phyloP scores from a whole-genome alignment of 2,797 vertebrate genomes.

The Aldrovandia affinis region DNA sequence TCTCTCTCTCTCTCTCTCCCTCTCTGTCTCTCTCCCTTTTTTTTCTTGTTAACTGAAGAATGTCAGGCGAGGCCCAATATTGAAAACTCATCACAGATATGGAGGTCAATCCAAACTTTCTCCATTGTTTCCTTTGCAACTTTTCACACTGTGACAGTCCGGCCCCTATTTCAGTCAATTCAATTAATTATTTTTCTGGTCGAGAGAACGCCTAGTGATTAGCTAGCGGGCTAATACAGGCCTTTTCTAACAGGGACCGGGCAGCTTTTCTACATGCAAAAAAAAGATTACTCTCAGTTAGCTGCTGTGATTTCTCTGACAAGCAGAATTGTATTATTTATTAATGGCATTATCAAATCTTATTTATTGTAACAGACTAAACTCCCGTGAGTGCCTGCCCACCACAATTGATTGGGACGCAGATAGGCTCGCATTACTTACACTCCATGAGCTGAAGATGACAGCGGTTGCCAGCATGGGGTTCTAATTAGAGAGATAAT shows the following conservation, averaged over 20 bases:
- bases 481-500: conserved; percentile 16
- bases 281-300: neutral
- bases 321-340: neutral
- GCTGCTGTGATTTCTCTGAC: neutral
- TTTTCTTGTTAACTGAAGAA: conserved; percentile 25
- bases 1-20: neutral
- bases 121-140: neutral
- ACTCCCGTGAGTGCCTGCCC: neutral
- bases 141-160: neutral
- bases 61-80: neutral
- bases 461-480: neutral
- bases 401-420: neutral
- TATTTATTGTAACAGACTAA: conserved; percentile 4
- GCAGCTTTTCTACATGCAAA: no score
- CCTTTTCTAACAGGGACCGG: neutral
- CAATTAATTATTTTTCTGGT: neutral
- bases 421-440: neutral
- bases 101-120: conserved; percentile 14
- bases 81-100: neutral
- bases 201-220: neutral
- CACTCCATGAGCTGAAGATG: neutral
- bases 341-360: neutral
- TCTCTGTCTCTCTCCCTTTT: neutral
- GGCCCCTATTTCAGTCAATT: neutral
- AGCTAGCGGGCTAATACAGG: neutral